Evolutionary conservation across 1,140 invertebrate genomes (phyloP), one percentile per base, ranked within the genome.

Genomic region (Cyrtorhinus lividipennis): DNA sequence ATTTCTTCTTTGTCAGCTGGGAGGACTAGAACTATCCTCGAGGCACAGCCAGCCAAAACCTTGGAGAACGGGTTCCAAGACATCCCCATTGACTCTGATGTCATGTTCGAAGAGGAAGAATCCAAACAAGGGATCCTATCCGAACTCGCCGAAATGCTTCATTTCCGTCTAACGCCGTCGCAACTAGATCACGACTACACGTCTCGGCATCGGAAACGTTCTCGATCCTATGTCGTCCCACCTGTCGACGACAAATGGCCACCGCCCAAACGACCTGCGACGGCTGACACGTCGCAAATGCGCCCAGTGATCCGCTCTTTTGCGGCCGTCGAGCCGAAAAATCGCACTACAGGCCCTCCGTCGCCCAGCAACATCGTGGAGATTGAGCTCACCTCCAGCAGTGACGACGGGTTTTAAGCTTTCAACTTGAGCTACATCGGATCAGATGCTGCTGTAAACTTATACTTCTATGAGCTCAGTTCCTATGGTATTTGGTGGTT

Each of bases 181-280:
- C 74, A 15, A 45, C 57, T 75, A 57, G 76, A 78, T 67, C 76
- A 78, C 65, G 76, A 78, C 65, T 78, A 77, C 66, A 62, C 67
- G 15, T 64, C 68, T 2, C 58, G 30, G 2, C 59, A 24, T 61
- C 63, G 61, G 2, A 60, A 57, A 20, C 44, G 65, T 12, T 20
- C 65, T 1, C 58, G 62, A 45, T 26, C 62, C 12, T 30, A 27
- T 61, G 73, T 75, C 24, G 73, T 75, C 22, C 74, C 74, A 10
- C 73, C 74, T 0, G 62, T 76, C 24, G 75, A 76, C 60, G 75
- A 77, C 57, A 70, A 72, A 13, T 76, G 74, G 74, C 73, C 73
- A 24, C 75, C 75, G 2, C 74, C 74, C 2, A 69, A 74, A 63
- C 22, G 56, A n/a, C 59, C 63, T 1, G 12, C 10, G 24, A 53